A percentile compares a stretch with the other conserved stretches of the same genome.
These are phyloP conservation scores for Epistrophella euchroma DNA, from an alignment of 2,888 invertebrate species.

Conservation along the genomic window DNA sequence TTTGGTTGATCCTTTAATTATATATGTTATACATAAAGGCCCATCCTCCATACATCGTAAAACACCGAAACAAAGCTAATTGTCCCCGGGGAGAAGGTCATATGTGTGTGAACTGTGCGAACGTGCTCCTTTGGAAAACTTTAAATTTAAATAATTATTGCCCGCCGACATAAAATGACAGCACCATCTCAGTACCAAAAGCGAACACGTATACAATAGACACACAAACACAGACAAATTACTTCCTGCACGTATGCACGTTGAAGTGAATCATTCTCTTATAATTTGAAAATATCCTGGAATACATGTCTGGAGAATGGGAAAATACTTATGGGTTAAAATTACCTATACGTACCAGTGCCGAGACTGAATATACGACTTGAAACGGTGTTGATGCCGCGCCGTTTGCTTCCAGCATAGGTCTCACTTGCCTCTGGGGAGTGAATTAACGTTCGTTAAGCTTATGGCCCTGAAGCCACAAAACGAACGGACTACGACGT, in stretches of 20 bases:
- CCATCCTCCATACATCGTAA: not conserved
- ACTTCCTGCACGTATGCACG: conserved; percentile 57
- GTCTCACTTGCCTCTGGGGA: conserved; percentile 59
- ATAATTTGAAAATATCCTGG: conserved; percentile 68
- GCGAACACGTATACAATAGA: conserved; percentile 10
- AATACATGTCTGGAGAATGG: conserved; percentile 51
- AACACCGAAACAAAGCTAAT: conserved; percentile 42
- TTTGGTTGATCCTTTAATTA: conserved; percentile 32
- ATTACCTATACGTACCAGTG: not conserved
- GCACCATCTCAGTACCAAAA: conserved; percentile 50
- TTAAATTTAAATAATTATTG: conserved; percentile 73
- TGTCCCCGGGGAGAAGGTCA: conserved; percentile 69
- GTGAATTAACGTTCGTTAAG: conserved; percentile 76
- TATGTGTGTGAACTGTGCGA: conserved; percentile 41
- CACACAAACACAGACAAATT: conserved; percentile 23
- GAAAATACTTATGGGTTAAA: conserved; percentile 20
- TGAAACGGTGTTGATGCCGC: conserved; percentile 45
- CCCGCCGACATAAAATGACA: conserved; percentile 72
- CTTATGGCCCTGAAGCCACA: conserved; percentile 73
- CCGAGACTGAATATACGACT: not conserved
- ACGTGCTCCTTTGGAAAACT: conserved; percentile 70
- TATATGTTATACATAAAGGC: not conserved
- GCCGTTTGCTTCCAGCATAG: conserved; percentile 48
- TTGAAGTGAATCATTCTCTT: conserved; percentile 70
- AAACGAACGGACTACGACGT: conserved; percentile 72